These are phyloP conservation scores for Eulacestoma nigropectus DNA, from an alignment of 2,113 vertebrate species.

Conservation along the genomic window DNA sequence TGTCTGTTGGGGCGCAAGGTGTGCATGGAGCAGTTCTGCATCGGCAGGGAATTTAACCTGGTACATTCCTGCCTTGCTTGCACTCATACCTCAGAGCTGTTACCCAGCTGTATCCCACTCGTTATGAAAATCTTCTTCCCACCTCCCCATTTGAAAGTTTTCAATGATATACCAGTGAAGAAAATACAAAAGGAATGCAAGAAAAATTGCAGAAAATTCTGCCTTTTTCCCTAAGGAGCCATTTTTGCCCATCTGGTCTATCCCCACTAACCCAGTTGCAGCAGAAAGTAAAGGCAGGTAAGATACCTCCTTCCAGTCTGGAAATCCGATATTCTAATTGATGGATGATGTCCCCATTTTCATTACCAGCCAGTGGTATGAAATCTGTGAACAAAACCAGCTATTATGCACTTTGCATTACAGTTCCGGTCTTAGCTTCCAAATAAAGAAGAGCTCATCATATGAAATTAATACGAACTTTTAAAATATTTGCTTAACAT, in stretches of 20 bases:
- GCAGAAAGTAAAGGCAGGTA: background rate
- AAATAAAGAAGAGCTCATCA: background rate
- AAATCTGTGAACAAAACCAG: background rate
- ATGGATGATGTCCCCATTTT: fast-evolving
- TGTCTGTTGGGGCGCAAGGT: background rate
- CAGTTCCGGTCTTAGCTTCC: background rate
- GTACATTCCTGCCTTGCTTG: background rate
- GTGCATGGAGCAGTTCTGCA: background rate
- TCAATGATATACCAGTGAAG: background rate
- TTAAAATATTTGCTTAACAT: background rate
- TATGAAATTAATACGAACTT: background rate
- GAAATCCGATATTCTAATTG: background rate
- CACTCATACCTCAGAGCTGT: background rate
- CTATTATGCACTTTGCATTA: background rate
- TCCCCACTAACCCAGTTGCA: background rate
- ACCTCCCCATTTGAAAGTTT: background rate
- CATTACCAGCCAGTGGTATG: fast-evolving
- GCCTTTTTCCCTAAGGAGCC: background rate
- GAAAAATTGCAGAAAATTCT: background rate
- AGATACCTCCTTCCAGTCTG: constrained; percentile 32
- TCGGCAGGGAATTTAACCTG: background rate
- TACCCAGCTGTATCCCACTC: background rate
- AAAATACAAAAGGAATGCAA: background rate
- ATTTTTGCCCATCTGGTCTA: background rate
- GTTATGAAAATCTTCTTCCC: background rate